Evolutionary conservation across 2,888 invertebrate species (phyloP), one percentile per base, ranked within the genome.

Genomic region (Apotomis turbidana): DNA sequence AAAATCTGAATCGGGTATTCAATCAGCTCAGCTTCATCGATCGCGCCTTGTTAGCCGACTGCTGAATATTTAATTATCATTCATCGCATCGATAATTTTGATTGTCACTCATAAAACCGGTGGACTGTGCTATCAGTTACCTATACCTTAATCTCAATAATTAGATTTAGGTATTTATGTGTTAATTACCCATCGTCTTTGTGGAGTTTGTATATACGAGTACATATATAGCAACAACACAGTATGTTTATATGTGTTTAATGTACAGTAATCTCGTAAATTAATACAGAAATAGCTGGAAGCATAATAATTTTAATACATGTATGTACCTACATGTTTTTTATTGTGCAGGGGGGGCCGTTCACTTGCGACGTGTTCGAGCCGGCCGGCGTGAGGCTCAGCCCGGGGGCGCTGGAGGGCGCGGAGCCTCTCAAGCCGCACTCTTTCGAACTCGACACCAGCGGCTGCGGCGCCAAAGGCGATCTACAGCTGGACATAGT

Each of bases 331-430:
- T n/a, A n/a, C n/a, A 27, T 27, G 27, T 27, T 27, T 27, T 27
- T 27, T 1, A 27, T 27, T 27, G 27, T 2, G 38, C 93, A 97
- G 94, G 99, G 99, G 71, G 98, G 98, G 15, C 99, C 99, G 1
- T 99, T 99, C 88, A 97, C 97, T 0, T 98, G 99, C 85, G 97
- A 98, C 81, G 98, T 99, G 0, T 99, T 98, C 83, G 98, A 99
- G 89, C 98, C 99, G 0, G 96, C 97, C 57, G 97, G 97, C 36
- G 97, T 99, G 9, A 96, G 97, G 74, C 96, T 97, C 0, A 95
- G 96, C 72, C 81, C 86, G 3, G 91, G 92, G 0, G 97, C 97
- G 0, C 87, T 97, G 6, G 97, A 97, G 80, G 97, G 97, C 3
- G 98, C 97, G 6, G 94, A 97, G 82, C 97, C 98, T 0, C 94